phyloP scores from a whole-genome alignment of 2,888 invertebrate genomes.

The Dermolepida albohirtum region DNA sequence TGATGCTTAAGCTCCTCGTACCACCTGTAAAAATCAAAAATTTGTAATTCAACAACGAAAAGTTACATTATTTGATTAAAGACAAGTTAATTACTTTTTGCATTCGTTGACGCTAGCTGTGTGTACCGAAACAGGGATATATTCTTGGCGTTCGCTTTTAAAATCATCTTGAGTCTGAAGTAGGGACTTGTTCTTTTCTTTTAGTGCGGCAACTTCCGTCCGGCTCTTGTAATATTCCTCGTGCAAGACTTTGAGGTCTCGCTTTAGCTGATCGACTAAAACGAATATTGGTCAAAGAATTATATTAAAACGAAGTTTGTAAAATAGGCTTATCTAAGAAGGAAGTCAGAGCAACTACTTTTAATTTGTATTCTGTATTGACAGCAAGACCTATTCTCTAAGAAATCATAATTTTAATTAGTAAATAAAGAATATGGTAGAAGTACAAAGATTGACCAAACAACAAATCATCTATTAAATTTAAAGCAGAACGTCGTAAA shows the following conservation, averaged over 20 bases:
- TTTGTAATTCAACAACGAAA: constrained; percentile 1
- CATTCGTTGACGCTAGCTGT: constrained; percentile 79
- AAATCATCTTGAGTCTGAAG: constrained; percentile 68
- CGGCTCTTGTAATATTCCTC: constrained; percentile 72
- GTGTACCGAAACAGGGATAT: constrained; percentile 75
- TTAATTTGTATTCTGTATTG: too few species aligned
- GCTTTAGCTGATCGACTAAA: constrained; percentile 72
- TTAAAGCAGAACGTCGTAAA: too few species aligned
- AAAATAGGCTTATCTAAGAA: too few species aligned
- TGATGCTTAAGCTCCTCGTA: constrained; percentile 81
- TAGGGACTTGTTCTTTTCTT: constrained; percentile 71
- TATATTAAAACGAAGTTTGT: too few species aligned
- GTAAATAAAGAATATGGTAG: too few species aligned
- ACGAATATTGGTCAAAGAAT: constrained; percentile 44
- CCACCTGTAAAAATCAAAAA: constrained; percentile 66
- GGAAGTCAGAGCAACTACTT: too few species aligned
- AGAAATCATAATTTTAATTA: too few species aligned
- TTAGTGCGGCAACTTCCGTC: constrained; percentile 70
- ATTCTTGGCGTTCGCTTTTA: constrained; percentile 68
- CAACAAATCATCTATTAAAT: too few species aligned
- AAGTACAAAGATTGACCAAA: too few species aligned
- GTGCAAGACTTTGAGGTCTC: constrained; percentile 75
- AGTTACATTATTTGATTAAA: neutral
- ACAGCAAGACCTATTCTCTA: too few species aligned
- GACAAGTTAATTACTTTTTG: constrained; percentile 68